Conservation (phyloP, 2,888 invertebrate species). For the Luperina nickerlii region DNA sequence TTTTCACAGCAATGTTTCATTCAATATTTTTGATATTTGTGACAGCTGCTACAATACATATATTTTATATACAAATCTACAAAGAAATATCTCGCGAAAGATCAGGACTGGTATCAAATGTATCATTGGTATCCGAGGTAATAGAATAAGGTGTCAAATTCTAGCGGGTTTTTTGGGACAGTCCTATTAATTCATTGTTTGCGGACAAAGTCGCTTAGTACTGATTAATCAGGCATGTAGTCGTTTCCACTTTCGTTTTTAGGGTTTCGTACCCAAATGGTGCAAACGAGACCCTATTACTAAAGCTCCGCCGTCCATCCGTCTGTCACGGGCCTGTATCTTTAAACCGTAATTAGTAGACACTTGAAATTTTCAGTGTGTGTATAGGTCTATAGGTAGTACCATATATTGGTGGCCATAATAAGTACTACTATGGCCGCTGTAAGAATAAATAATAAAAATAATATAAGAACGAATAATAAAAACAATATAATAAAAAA, state of each 20-base stretch:
- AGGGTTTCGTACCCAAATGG: too few species aligned
- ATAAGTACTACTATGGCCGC: too few species aligned
- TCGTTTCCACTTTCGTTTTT: neutral
- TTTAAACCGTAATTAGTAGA: too few species aligned
- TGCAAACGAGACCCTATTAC: too few species aligned
- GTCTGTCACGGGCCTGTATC: too few species aligned
- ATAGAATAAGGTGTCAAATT: conserved; percentile 2
- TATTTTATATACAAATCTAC: conserved; percentile 46
- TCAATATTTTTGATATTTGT: conserved; percentile 18
- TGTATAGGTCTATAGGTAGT: too few species aligned
- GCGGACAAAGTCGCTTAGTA: neutral
- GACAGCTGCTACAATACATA: conserved; percentile 28
- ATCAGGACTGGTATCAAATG: conserved; percentile 42
- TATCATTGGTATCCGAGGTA: conserved; percentile 32
- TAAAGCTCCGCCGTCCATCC: too few species aligned
- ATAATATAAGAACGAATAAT: too few species aligned
- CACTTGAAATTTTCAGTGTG: too few species aligned
- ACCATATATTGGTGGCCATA: too few species aligned
- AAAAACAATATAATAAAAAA: too few species aligned
- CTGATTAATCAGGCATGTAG: neutral
- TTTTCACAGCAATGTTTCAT: conserved; percentile 16
- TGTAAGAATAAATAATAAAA: too few species aligned
- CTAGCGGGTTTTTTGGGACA: neutral
- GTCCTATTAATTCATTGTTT: neutral
- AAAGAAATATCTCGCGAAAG: conserved; percentile 37